Base-by-base conservation (phyloP, 2,888 invertebrate genomes). In the Rotaria socialis region DNA sequence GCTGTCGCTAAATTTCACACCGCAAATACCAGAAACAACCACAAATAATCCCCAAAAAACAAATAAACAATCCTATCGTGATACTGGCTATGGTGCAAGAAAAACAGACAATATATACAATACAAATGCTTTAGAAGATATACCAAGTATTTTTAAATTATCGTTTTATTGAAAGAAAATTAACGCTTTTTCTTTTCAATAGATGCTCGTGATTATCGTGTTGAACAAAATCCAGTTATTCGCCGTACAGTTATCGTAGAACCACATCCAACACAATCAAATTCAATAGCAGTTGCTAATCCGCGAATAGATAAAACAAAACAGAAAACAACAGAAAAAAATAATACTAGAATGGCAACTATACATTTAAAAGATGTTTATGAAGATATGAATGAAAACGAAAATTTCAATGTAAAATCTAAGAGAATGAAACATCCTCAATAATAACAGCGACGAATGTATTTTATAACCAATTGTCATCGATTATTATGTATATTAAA, bases 181-280 rank as follows among this genome's bases (percentile, higher is more conserved):
- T 27, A 3, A 35, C 11, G 3, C 22, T 67, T 67, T 67, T 35
- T 3, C 22, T 27, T 35, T 16, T 67, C 35, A 24, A 5, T 47
- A 80, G 80, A 47, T 47, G 47, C 10, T 10, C 47, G 7, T 14
- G 24, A 80, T 80, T 24, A 47, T n/a, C 24, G 47, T 47, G 11
- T 80, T 80, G 24, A 47, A 47, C 24, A 80, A n/a, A 24, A 47
- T 24, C 80, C 80, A 24, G 19, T 80, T 11, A 10, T 47, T 80
- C 80, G n/a, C n/a, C 80, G 80, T 14, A 80, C 80, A n/a, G 16
- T 80, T 22, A 80, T 80, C 10, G 6, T 80, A n/a, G 80, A 80
- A 80, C 80, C 80, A 14, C 47, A 80, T 47, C 24, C 80, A 47
- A n/a, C 80, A 10, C 41, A 80, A n/a, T n/a, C 43, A 11, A 47